Evolutionary conservation across 53 echinoderm and acorn worm species (phyloP), one percentile per base, ranked within the genome.

Genomic region (Holothuria leucospilota): DNA sequence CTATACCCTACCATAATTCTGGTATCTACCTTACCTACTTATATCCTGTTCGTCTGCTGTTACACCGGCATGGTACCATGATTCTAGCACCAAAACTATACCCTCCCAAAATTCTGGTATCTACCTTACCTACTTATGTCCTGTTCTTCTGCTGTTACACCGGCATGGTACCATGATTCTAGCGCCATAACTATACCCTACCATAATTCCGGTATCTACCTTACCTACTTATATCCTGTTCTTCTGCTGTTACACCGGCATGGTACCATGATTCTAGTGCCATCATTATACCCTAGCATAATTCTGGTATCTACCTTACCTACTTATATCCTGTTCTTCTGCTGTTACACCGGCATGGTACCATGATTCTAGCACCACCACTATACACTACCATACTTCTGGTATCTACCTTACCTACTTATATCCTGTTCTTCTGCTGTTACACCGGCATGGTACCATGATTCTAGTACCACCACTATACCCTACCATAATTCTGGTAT

Each of bases 241-340:
- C 99, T 68, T 99, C 99, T 15, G 99, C 92, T 1, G 99, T 95
- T 20, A 99, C 94, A 2, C 96, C 96, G 28, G 88, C 91, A 29
- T 85, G 88, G 13, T n/a, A n/a, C n/a, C n/a, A n/a, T n/a, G n/a
- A 34, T 34, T 34, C 24, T 20, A 25, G 13, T 8, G 11, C 15
- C 51, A 41, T 51, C 41, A 12, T 1, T 20, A 41, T 18, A 39
- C 25, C 25, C 15, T 75, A 51, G 51, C 51, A 42, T n/a, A 16
- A 75, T 39, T 13, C 8, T n/a, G 16, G 20, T 20, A 63, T 29
- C 24, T 68, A 16, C 26, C 64, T 28, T 85, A 91, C 91, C 99
- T 93, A 93, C 99, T 99, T 21, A 99, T 93, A 51, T 99, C 99
- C 51, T 99, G 99, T 23, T 99, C 99, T 68, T 99, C 99, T 15